These are phyloP conservation scores for Caloenas nicobarica DNA, from an alignment of 2,113 vertebrate species.

Conservation along the genomic window DNA sequence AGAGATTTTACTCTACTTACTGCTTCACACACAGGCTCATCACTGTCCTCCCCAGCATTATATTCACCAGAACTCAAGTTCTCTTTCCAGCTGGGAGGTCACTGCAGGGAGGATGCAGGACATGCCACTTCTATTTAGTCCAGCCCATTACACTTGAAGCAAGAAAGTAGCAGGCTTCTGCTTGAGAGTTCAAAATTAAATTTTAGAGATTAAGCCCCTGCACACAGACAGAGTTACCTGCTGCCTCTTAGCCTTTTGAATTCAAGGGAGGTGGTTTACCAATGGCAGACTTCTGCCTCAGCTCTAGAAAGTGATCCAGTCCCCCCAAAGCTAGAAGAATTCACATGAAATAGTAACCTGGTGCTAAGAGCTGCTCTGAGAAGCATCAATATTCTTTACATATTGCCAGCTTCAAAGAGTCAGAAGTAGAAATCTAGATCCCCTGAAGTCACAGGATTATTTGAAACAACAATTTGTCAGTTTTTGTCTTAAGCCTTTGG, in stretches of 20 bases:
- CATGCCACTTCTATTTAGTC: neutral
- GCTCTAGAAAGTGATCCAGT: neutral
- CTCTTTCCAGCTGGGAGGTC: neutral
- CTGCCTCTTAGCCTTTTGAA: neutral
- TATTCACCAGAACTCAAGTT: neutral
- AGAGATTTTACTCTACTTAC: neutral
- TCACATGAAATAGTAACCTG: neutral
- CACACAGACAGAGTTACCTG: fast-evolving
- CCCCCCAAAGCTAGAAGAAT: neutral
- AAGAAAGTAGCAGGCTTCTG: neutral
- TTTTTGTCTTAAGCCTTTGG: neutral
- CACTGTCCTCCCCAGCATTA: neutral
- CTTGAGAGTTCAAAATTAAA: neutral
- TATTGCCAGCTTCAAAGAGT: neutral
- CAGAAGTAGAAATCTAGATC: neutral
- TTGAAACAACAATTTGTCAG: neutral
- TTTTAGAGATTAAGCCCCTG: neutral
- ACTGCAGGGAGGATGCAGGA: neutral
- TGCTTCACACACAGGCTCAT: neutral
- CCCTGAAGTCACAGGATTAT: neutral
- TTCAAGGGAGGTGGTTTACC: neutral
- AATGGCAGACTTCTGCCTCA: neutral
- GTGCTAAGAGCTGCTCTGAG: neutral
- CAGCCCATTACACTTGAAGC: neutral
- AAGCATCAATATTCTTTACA: neutral